Evolutionary conservation across 2,113 vertebrate species (phyloP).

Genomic region (Actenoides lindsayi): DNA sequence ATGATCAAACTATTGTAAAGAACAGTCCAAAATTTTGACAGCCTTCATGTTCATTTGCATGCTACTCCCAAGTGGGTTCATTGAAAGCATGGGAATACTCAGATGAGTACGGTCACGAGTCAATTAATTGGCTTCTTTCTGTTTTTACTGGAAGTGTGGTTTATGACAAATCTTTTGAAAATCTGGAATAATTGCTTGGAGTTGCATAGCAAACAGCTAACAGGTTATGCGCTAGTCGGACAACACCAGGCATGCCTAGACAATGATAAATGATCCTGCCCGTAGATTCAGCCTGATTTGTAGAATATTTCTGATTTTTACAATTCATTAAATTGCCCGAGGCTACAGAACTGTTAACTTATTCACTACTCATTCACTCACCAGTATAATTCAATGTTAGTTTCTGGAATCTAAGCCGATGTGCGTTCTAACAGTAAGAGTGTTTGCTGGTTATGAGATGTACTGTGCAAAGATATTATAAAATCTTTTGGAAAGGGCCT

Average conservation of each 20-base stretch:
- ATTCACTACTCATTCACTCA: neutral
- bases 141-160: neutral
- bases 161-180: neutral
- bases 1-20: neutral
- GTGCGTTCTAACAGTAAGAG: constrained; percentile 29
- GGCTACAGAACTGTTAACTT: neutral
- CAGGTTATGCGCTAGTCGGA: neutral
- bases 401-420: neutral
- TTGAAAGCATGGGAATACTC: neutral
- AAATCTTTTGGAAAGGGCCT: constrained; percentile 33
- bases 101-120: neutral
- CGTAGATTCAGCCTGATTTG: neutral
- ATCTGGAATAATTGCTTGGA: neutral
- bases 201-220: neutral
- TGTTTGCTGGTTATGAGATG: constrained; percentile 16
- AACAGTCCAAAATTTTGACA: neutral
- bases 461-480: constrained; percentile 35
- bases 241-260: constrained; percentile 2
- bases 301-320: neutral
- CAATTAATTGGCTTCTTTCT: neutral
- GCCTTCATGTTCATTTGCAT: neutral
- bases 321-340: neutral
- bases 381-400: neutral
- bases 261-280: neutral
- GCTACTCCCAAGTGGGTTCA: neutral